Evolutionary conservation across 92 coral and sea anemone genomes (phyloP).

Genomic region (Palythoa heliodiscus): DNA sequence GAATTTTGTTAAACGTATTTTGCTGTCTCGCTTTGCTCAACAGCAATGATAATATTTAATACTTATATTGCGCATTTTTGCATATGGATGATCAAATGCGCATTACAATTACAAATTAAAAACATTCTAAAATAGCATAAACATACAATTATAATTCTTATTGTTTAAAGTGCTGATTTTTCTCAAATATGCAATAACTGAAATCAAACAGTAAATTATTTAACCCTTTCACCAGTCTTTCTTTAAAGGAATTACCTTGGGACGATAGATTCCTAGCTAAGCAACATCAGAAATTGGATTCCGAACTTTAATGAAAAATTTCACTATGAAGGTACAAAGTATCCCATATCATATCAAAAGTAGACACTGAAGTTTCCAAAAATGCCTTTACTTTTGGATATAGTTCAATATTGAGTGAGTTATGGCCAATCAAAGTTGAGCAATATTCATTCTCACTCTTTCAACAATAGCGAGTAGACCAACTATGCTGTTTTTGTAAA

Average conservation of each 20-base stretch:
- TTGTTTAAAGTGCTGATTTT: too few species aligned
- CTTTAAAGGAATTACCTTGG: constrained; percentile 11
- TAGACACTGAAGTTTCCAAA: constrained; percentile 31
- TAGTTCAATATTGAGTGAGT: constrained; percentile 9
- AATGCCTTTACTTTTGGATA: constrained; percentile 28
- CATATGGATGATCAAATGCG: too few species aligned
- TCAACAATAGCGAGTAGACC: background rate
- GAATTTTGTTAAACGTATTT: too few species aligned
- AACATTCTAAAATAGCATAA: too few species aligned
- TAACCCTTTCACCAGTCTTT: constrained; percentile 28
- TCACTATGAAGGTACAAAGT: constrained; percentile 8
- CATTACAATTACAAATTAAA: too few species aligned
- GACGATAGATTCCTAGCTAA: constrained; percentile 28
- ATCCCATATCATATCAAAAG: constrained; percentile 22
- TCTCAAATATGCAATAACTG: too few species aligned
- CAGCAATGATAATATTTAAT: too few species aligned
- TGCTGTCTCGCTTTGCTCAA: too few species aligned
- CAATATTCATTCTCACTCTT: constrained; percentile 21
- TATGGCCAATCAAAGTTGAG: constrained; percentile 27
- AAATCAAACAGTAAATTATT: too few species aligned
- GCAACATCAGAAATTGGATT: constrained; percentile 23
- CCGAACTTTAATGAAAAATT: constrained; percentile 15
- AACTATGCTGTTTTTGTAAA: too few species aligned
- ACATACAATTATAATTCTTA: too few species aligned
- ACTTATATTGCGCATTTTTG: too few species aligned